phyloP scores from a whole-genome alignment of 2,888 invertebrate species.

The Drosophila siamana region DNA sequence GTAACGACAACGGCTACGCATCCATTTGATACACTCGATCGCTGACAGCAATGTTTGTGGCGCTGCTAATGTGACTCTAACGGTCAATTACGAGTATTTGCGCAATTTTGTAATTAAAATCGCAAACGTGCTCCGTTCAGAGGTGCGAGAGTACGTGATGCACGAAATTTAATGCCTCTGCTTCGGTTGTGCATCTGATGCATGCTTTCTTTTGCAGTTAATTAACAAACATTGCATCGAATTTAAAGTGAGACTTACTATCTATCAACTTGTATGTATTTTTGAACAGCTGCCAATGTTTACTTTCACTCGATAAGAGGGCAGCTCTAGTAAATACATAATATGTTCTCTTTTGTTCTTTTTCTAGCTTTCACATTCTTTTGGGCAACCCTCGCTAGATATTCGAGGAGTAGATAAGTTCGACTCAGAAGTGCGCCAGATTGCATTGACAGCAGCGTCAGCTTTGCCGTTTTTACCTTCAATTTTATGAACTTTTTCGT shows the following conservation, averaged over 20 bases:
- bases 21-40: conserved; percentile 65
- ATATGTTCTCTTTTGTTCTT: no score
- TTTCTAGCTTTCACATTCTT: not conserved
- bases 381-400: conserved; percentile 13
- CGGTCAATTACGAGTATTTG: conserved; percentile 63
- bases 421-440: conserved; percentile 11
- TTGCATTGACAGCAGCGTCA: conserved; percentile 52
- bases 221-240: conserved; percentile 48
- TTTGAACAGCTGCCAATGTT: not conserved
- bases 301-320: no score
- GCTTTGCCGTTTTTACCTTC: conserved; percentile 60
- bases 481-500: conserved; percentile 75
- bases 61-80: conserved; percentile 58
- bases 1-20: conserved; percentile 17
- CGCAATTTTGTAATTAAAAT: conserved; percentile 65
- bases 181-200: not conserved
- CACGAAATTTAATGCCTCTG: conserved; percentile 19
- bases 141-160: conserved; percentile 33
- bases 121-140: conserved; percentile 48
- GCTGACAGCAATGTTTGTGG: conserved; percentile 63
- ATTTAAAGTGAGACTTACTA: conserved; percentile 32
- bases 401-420: conserved; percentile 33
- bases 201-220: conserved; percentile 14
- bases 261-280: not conserved
- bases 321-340: no score